Conservation (phyloP, 1,140 invertebrate genomes). For the Trissolcus basalis region DNA sequence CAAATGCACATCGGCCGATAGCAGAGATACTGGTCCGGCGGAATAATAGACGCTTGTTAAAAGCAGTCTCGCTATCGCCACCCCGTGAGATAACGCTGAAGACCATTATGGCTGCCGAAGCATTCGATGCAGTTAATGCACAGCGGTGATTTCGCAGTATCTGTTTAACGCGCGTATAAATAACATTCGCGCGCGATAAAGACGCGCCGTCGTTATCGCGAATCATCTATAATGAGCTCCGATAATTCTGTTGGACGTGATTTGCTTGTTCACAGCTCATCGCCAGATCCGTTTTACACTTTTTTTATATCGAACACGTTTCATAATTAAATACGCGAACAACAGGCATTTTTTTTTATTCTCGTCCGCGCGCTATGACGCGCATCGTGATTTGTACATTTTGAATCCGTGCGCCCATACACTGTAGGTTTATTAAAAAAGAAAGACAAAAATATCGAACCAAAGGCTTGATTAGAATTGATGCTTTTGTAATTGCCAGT, state of each 20-base stretch:
- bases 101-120: constrained; percentile 55
- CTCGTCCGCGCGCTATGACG: constrained; percentile 13
- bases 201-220: constrained; percentile 51
- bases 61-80: constrained; percentile 57
- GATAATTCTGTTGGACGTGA: constrained; percentile 52
- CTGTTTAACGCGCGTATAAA: constrained; percentile 58
- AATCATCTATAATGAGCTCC: constrained; percentile 57
- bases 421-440: constrained; percentile 22
- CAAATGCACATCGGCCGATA: constrained; percentile 54
- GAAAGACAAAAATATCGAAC: constrained; percentile 5
- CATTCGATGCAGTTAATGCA: constrained; percentile 53
- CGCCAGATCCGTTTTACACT: constrained; percentile 44
- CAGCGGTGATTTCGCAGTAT: constrained; percentile 57
- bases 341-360: constrained; percentile 15
- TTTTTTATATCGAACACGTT: constrained; percentile 33
- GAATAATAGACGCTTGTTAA: constrained; percentile 62
- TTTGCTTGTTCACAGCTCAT: constrained; percentile 56
- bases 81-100: constrained; percentile 56
- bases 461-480: background rate
- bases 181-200: constrained; percentile 55
- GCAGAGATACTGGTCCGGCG: constrained; percentile 52
- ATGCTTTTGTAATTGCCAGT: constrained; percentile 19
- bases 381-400: constrained; percentile 27
- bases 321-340: constrained; percentile 52
- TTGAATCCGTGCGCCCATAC: background rate